Evolutionary conservation across 2,888 invertebrate genomes (phyloP).

Genomic region (Hyles lineata): DNA sequence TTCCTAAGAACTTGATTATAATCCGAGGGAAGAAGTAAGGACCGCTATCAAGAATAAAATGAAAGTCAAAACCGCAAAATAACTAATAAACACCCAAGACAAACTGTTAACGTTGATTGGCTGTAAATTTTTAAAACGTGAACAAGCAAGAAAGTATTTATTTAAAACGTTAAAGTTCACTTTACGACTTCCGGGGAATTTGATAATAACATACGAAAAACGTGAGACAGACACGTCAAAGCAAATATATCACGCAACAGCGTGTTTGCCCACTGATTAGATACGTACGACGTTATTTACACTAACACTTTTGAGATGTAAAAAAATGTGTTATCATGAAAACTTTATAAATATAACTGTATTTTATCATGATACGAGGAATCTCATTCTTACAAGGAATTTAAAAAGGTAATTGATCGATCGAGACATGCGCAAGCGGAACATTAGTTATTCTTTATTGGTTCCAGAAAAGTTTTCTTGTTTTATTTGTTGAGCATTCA

Average conservation of each 20-base stretch:
- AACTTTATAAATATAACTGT: slow-evolving; percentile 14
- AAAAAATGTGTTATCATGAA: slow-evolving; percentile 2
- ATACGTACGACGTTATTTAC: slow-evolving; percentile 21
- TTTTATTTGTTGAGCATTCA: background rate
- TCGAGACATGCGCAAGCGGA: background rate
- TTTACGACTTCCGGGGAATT: slow-evolving; percentile 26
- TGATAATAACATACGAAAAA: slow-evolving; percentile 22
- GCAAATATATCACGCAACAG: slow-evolving; percentile 10
- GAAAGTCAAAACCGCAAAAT: too few relatives aligned
- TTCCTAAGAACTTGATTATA: too few relatives aligned
- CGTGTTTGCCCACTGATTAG: slow-evolving; percentile 20
- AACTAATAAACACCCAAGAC: background rate
- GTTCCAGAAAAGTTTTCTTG: background rate
- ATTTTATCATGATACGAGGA: background rate
- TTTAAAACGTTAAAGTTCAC: slow-evolving; percentile 19
- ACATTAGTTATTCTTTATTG: too few relatives aligned
- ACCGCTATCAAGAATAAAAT: too few relatives aligned
- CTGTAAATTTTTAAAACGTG: slow-evolving; percentile 9
- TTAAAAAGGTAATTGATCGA: background rate
- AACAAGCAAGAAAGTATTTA: slow-evolving; percentile 18
- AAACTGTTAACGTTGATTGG: background rate
- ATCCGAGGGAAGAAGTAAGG: too few relatives aligned
- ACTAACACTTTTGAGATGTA: slow-evolving; percentile 15
- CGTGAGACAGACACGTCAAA: slow-evolving; percentile 24
- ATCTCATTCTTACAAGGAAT: too few relatives aligned